Evolutionary conservation across 1,140 invertebrate genomes (phyloP).

Genomic region (Listronotus bonariensis): DNA sequence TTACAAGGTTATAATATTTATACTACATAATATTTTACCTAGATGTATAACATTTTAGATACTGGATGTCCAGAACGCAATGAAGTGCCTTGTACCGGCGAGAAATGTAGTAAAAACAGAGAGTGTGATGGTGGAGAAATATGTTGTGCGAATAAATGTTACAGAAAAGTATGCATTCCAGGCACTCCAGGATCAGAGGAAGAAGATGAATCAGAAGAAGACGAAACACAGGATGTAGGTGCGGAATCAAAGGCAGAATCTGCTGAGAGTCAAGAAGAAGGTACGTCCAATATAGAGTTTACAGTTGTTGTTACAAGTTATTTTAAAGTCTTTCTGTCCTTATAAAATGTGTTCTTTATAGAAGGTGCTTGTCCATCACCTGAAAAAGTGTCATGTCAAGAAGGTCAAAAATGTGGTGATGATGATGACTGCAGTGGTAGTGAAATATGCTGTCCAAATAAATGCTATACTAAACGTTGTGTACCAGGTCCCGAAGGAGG

Average conservation of each 20-base stretch:
- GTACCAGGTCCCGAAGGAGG: constrained; percentile 12
- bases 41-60: constrained; percentile 12
- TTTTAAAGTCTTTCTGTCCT: no score
- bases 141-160: constrained; percentile 35
- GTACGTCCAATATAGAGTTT: constrained; percentile 28
- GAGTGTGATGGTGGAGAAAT: constrained; percentile 30
- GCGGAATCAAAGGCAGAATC: constrained; percentile 57
- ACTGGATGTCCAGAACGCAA: constrained; percentile 38
- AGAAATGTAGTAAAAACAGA: constrained; percentile 22
- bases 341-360: not conserved
- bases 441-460: constrained; percentile 32
- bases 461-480: constrained; percentile 33
- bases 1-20: no score
- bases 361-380: constrained; percentile 22
- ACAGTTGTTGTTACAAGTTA: constrained; percentile 14
- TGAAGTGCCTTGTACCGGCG: constrained; percentile 40
- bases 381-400: constrained; percentile 28
- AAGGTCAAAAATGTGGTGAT: constrained; percentile 27
- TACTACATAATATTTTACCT: no score
- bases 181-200: constrained; percentile 40
- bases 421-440: constrained; percentile 12
- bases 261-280: constrained; percentile 41
- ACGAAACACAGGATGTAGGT: constrained; percentile 33
- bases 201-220: constrained; percentile 50
- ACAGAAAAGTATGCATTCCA: constrained; percentile 27